These are phyloP conservation scores for Xanthorhoe spadicearia DNA, from an alignment of 2,888 invertebrate species.

Conservation along the genomic window DNA sequence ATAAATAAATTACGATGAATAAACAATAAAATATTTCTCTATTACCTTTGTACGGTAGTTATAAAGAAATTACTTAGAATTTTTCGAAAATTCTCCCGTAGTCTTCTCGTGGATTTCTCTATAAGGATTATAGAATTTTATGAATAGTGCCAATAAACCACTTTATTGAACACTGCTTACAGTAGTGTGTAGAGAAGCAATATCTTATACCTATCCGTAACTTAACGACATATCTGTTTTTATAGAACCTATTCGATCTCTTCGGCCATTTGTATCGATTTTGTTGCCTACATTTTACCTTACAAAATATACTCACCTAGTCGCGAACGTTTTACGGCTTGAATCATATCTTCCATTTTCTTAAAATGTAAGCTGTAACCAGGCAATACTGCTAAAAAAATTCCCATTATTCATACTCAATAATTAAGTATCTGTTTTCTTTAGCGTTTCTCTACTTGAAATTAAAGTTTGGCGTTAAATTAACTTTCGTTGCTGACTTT, in stretches of 20 bases:
- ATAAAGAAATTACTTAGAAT: slow-evolving; percentile 67
- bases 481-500: too few species aligned
- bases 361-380: slow-evolving; percentile 45
- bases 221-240: slow-evolving; percentile 80
- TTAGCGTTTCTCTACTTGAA: too few species aligned
- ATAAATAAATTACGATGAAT: slow-evolving; percentile 65
- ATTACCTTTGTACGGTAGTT: slow-evolving; percentile 77
- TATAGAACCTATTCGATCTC: slow-evolving; percentile 65
- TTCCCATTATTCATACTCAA: neutral
- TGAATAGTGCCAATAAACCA: slow-evolving; percentile 62
- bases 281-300: slow-evolving; percentile 38
- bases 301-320: slow-evolving; percentile 1
- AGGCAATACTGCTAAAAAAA: slow-evolving; percentile 47
- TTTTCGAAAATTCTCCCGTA: slow-evolving; percentile 77
- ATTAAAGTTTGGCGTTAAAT: too few species aligned
- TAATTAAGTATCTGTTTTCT: too few species aligned
- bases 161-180: slow-evolving; percentile 66
- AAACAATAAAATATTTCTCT: slow-evolving; percentile 74
- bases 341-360: slow-evolving; percentile 33
- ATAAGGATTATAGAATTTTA: slow-evolving; percentile 65
- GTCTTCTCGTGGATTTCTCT: slow-evolving; percentile 70
- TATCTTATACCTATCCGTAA: slow-evolving; percentile 67
- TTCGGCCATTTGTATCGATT: slow-evolving; percentile 61
- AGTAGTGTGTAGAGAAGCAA: slow-evolving; percentile 77
- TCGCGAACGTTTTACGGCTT: slow-evolving; percentile 6